Evolutionary conservation across 2,888 invertebrate genomes (phyloP), one percentile per base, ranked within the genome.

Genomic region (Parnassius mnemosyne): DNA sequence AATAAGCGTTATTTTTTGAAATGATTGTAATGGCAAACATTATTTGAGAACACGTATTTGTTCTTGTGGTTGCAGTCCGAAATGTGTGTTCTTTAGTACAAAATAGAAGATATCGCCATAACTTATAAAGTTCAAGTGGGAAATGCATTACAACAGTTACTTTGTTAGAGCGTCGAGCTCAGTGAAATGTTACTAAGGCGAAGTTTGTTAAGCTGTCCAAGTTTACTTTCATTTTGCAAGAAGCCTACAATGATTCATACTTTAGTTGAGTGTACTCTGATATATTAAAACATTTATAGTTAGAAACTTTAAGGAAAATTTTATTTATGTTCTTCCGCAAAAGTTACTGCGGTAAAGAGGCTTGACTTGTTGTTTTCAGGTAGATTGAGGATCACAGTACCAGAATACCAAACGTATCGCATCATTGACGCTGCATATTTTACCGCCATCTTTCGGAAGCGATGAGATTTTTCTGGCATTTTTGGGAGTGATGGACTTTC

Each of bases 131-230:
- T 78, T 75, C 71, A 69, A 64, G 66, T 69, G 68, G 74, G 70
- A 77, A 80, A 76, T 79, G 76, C 77, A 77, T 76, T 77, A 74
- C 72, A 69, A 62, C 63, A 71, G 76, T 73, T 78, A 80, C 79
- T 77, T 77, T 73, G 78, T 76, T 80, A 72, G 71, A 69, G 66
- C 65, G 66, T 69, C 65, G 68, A 72, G 72, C 75, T 77, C 76
- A 76, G 77, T 77, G 77, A 62, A 62, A 64, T 65, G 65, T 75
- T 74, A 69, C 71, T 68, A 70, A 66, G 71, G 46, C 63, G 68
- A 75, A 76, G 71, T 78, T 78, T 66, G 49, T 53, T 43, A 42
- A 65, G 62, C 63, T 65, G 61, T 65, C 61, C 57, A 63, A 63
- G 62, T 62, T 58, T 49, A 58, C 57, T 62, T 58, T 58, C 53